phyloP scores from a whole-genome alignment of 2,113 vertebrate genomes.

The Prochilodus magdalenae region DNA sequence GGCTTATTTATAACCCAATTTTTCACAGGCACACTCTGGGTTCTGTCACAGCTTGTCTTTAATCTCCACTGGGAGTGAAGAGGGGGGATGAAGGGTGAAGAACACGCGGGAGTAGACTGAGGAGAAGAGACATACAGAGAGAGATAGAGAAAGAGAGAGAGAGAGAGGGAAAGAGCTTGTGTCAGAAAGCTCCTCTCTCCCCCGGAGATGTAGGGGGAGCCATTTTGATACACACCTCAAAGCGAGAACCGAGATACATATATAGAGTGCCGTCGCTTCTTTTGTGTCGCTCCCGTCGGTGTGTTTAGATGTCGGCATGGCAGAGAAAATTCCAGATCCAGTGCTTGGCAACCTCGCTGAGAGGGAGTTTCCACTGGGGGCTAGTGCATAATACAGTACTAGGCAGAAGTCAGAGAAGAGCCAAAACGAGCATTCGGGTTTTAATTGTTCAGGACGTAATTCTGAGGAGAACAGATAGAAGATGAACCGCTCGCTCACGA shows the following conservation, averaged over 20 bases:
- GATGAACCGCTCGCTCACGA: too few species aligned
- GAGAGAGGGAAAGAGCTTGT: neutral
- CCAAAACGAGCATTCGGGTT: too few species aligned
- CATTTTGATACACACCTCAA: slow-evolving; percentile 35
- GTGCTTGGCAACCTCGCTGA: slow-evolving; percentile 5
- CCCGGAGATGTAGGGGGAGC: slow-evolving; percentile 17
- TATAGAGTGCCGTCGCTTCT: neutral
- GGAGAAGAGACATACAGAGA: slow-evolving; percentile 3
- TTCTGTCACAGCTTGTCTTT: slow-evolving; percentile 57
- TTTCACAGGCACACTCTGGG: slow-evolving; percentile 58
- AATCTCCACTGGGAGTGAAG: slow-evolving; percentile 54
- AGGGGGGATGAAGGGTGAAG: slow-evolving; percentile 10
- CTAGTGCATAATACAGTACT: neutral
- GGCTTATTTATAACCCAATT: slow-evolving; percentile 63
- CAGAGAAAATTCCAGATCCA: neutral
- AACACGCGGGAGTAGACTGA: neutral
- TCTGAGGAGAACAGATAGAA: too few species aligned
- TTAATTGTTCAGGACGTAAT: too few species aligned
- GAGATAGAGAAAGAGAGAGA: slow-evolving; percentile 25
- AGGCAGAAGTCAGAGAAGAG: too few species aligned
- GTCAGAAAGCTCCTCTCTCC: slow-evolving; percentile 28
- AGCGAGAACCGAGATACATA: neutral
- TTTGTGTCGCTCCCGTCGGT: neutral
- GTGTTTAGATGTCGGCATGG: neutral
- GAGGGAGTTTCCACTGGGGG: neutral